Conservation (phyloP, 1,140 invertebrate species). For the Pseudachorutes palmiensis region DNA sequence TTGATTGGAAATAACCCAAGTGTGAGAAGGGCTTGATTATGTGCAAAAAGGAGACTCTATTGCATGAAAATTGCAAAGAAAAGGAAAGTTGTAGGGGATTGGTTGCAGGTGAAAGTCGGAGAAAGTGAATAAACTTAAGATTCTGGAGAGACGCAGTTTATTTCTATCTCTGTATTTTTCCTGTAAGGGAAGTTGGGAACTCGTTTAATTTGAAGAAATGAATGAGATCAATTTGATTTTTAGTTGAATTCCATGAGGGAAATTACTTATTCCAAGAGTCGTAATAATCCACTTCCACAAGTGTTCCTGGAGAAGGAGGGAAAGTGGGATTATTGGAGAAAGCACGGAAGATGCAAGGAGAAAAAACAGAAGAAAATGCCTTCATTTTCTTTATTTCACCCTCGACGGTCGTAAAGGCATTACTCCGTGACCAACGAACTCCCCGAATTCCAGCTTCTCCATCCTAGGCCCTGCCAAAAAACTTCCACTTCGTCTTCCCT, state of each 20-base stretch:
- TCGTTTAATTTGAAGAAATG: constrained; percentile 14
- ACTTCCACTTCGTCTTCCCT: constrained; percentile 12
- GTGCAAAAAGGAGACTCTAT: too few species aligned
- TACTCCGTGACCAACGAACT: constrained; percentile 39
- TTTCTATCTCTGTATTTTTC: neutral
- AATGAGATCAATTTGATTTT: constrained; percentile 14
- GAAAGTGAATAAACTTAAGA: too few species aligned
- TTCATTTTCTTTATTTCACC: constrained; percentile 41
- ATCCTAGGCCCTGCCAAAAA: constrained; percentile 13
- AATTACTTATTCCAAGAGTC: constrained; percentile 7
- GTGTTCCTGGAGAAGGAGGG: constrained; percentile 13
- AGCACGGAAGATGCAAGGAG: constrained; percentile 9
- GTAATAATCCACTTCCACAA: constrained; percentile 24
- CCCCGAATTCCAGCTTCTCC: constrained; percentile 8
- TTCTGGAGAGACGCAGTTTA: neutral
- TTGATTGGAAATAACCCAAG: neutral
- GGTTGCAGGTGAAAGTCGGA: too few species aligned
- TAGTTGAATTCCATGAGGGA: constrained; percentile 13
- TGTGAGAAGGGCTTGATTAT: too few species aligned
- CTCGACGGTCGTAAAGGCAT: constrained; percentile 40
- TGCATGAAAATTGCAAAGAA: too few species aligned
- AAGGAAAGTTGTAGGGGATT: too few species aligned
- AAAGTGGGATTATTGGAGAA: constrained; percentile 4
- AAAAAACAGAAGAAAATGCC: constrained; percentile 29
- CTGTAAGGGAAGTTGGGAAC: neutral